Evolutionary conservation across 2,888 invertebrate species (phyloP), one percentile per base, ranked within the genome.

Genomic region (Sussaba pulchella): DNA sequence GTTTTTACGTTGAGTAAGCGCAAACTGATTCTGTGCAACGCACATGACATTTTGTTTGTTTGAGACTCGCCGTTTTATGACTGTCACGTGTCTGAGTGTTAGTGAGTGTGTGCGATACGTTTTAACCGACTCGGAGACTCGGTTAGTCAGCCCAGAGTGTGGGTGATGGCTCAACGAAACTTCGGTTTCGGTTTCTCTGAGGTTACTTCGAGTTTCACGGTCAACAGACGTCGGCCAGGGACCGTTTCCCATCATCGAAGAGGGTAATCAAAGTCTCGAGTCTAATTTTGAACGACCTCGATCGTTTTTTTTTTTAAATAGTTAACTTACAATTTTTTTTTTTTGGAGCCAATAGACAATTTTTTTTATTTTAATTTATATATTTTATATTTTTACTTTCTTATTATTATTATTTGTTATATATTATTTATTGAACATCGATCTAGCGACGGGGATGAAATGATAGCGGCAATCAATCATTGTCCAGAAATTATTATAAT

Each of bases 31-130:
- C 70, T 84, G 78, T 82, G 81, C 77, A 83, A 59, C 66, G 79
- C 82, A 83, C 81, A 86, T 83, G 84, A 87, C 86, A 77, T 83
- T 82, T 77, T 86, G 86, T 86, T 88, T 87, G 85, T 86, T 84
- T 86, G 84, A 86, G 85, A 61, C 82, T 84, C 84, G 84, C 81
- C 79, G 83, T 85, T 88, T 89, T 88, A 88, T 85, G 86, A 82
- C 83, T 83, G 86, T 88, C 87, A 85, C 85, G 85, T 84, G 86
- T 85, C 78, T 82, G 76, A 61, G 75, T 59, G 67, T 31, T 24
- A 47, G 41, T 45, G 31, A 2, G 31, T 2, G 31, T 2, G 2
- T 31, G 6, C 31, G 31, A 45, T 31, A 57, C 31, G 74, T 50
- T 54, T 12, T 26, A 26, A 54, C 31, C 26, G 24, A n/a, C n/a